Evolutionary conservation across 2,888 invertebrate species (phyloP).

Genomic region (Leptothorax acervorum): DNA sequence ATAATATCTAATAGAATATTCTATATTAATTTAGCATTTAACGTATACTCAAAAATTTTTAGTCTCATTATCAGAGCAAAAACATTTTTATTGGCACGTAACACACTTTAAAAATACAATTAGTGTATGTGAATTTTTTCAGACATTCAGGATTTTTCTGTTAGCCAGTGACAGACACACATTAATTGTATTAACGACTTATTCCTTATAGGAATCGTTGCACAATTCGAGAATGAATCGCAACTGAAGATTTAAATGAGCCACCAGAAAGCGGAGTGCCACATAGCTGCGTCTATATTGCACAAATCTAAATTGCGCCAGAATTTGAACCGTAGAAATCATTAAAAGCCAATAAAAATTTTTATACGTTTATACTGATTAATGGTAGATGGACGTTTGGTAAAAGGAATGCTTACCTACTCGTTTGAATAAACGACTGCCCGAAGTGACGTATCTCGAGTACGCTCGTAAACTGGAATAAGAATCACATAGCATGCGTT

Average conservation of each 20-base stretch:
- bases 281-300: conserved; percentile 35
- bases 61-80: not conserved
- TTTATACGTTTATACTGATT: conserved; percentile 53
- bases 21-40: too few relatives aligned
- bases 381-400: conserved; percentile 34
- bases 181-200: conserved; percentile 65
- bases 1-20: too few relatives aligned
- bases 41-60: not conserved
- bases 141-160: not conserved
- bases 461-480: not conserved
- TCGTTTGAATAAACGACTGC: not conserved
- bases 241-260: conserved; percentile 51
- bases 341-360: conserved; percentile 60
- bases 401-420: not conserved
- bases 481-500: not conserved
- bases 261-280: conserved; percentile 45
- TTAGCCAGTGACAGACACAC: conserved; percentile 25
- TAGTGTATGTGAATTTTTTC: not conserved
- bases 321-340: conserved; percentile 43
- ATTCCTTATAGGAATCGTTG: conserved; percentile 47
- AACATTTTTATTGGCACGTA: not conserved
- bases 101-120: not conserved
- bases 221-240: conserved; percentile 43
- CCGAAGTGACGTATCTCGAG: conserved; percentile 22
- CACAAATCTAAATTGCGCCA: conserved; percentile 50